Evolutionary conservation across 2,888 invertebrate species (phyloP), one percentile per base, ranked within the genome.

Genomic region (Amiota mariae): DNA sequence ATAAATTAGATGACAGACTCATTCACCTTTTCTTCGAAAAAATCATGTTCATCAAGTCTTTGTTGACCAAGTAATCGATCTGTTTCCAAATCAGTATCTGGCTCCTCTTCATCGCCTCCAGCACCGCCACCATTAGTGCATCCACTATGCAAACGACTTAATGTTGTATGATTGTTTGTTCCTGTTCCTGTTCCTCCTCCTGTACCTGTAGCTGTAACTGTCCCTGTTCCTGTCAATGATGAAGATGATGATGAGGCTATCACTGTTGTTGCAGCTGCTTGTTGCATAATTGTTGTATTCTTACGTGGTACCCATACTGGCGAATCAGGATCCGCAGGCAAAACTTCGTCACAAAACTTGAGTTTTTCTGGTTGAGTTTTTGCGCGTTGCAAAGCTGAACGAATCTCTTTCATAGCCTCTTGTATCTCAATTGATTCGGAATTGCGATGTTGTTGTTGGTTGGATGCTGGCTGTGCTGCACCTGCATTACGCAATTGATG

Each of bases 71-170:
- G 92, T 76, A 98, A 91, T 82, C 98, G 92, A 91, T 98, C 98
- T n/a, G 98, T 98, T 91, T 98, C 98, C 81, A 98, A 93, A 90
- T 99, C 98, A 0, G 98, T 98, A 88, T 98, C 98, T n/a, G 97
- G 97, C 90, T 97, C 97, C 88, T 95, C 96, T 92, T 91, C 88
- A 79, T 94, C 94, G 66, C 75, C 77, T 12, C 6, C 12, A 15
- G 20, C 13, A 24, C 48, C 48, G 15, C 46, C 63, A 36, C 18
- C 49, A 66, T 15, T 48, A 24, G 18, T 24, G 54, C 67, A 59
- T 11, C 70, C 66, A 15, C 70, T 63, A 79, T 78, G 79, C 82
- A 81, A 73, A 66, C 85, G 84, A 36, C 71, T 73, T n/a, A 68
- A 68, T 20, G 63, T 72, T 54, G 64, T 63, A 20, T 54, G 51